Evolutionary conservation across 2,888 invertebrate species (phyloP), one percentile per base, ranked within the genome.

Genomic region (Heliconius ismenius): DNA sequence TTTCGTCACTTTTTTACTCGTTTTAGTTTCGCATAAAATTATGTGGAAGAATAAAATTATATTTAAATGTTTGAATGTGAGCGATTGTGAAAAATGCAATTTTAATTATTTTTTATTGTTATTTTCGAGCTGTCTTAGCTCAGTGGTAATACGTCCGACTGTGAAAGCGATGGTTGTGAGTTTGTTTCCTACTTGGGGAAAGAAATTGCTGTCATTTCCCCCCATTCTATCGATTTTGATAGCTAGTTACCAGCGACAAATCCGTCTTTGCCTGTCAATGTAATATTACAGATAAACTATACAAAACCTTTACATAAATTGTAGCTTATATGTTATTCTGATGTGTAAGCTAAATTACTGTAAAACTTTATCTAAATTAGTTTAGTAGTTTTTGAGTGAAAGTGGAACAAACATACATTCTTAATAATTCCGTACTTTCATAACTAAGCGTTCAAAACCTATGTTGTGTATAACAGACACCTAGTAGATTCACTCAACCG

Each of bases 401-500:
- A 49, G 49, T 49, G 7, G 49, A 21, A 21, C 43, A 15, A 43
- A 43, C 49, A 18, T 7, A 6, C 49, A 49, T 49, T 2, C 6
- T 49, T 49, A 18, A 18, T 18, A 49, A 54, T n/a, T 70, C 3
- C 24, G 24, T 72, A 24, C 15, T 43, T 11, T 28, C 11, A 36
- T 11, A 26, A 36, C 36, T 62, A 39, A n/a, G 9, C 21, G 39
- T 36, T 73, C 39, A 70, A 70, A 70, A 73, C 62, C 62, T 13
- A 73, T n/a, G 49, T 49, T 49, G 49, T 11, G 24, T 62, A 63
- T 63, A 73, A 73, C 72, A 73, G 63, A 54, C 74, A 72, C 70
- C 64, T 36, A 75, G 63, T 69, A 58, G 36, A 72, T 72, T 76
- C 76, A 72, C 54, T 76, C 63, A 54, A 72, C 69, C 62, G 32